Conservation (phyloP, 2,888 invertebrate species). For the Leptodirus hochenwartii region DNA sequence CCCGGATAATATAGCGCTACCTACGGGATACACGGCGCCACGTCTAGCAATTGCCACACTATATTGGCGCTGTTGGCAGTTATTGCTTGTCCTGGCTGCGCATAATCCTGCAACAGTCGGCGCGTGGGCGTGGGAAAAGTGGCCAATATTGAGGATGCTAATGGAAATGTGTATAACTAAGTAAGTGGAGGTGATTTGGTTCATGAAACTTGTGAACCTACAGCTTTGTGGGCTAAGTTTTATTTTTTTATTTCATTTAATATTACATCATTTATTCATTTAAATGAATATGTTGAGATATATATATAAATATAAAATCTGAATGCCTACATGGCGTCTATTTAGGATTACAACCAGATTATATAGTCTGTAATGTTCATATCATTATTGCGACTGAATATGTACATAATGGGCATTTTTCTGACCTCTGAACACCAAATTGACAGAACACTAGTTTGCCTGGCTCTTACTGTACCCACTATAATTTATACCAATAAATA, state of each 20-base stretch:
- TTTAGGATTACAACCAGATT: too few species aligned
- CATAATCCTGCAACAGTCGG: constrained; percentile 86
- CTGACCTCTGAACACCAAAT: too few species aligned
- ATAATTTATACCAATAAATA: constrained; percentile 1
- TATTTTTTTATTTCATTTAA: background rate
- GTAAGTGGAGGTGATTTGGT: too few species aligned
- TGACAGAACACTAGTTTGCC: too few species aligned
- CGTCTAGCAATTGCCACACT: constrained; percentile 76
- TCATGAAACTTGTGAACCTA: too few species aligned
- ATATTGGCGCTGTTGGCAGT: constrained; percentile 91
- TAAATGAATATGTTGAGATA: too few species aligned
- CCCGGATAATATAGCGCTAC: constrained; percentile 81
- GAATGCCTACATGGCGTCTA: too few species aligned
- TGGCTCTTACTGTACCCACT: background rate
- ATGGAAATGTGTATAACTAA: constrained; percentile 97
- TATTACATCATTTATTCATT: too few species aligned
- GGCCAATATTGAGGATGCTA: constrained; percentile 74
- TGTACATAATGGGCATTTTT: too few species aligned
- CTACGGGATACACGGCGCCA: constrained; percentile 65
- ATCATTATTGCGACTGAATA: too few species aligned
- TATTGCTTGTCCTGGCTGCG: constrained; percentile 72
- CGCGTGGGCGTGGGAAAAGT: constrained; percentile 69
- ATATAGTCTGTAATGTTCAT: too few species aligned
- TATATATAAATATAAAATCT: too few species aligned
- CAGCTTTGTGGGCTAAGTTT: constrained; percentile 3